phyloP scores from a whole-genome alignment of 2,888 invertebrate species.

The Cantharis flavilabris region DNA sequence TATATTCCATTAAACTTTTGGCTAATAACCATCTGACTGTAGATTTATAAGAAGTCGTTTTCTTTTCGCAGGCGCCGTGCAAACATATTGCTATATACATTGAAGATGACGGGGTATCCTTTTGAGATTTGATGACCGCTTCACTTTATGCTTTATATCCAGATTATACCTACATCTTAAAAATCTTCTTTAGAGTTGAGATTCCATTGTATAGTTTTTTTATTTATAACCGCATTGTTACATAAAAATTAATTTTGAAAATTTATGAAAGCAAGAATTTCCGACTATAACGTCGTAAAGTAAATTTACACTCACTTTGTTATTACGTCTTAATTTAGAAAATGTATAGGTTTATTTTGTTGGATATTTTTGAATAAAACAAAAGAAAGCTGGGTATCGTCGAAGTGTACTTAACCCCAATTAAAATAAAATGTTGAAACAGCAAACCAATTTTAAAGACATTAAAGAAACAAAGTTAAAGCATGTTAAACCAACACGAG shows the following conservation, averaged over 20 bases:
- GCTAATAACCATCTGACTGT: slow-evolving; percentile 50
- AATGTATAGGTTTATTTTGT: background rate
- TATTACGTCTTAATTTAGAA: background rate
- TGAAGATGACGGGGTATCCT: slow-evolving; percentile 26
- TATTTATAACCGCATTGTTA: background rate
- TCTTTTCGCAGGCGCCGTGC: slow-evolving; percentile 21
- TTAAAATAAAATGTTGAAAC: slow-evolving; percentile 17
- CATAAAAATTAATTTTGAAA: background rate
- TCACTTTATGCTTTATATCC: slow-evolving; percentile 22
- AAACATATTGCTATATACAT: slow-evolving; percentile 26
- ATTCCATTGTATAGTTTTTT: background rate
- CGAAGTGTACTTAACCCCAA: background rate
- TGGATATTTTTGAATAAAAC: background rate
- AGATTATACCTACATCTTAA: slow-evolving; percentile 15
- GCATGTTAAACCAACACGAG: slow-evolving; percentile 19
- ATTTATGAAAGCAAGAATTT: background rate
- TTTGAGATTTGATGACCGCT: slow-evolving; percentile 29
- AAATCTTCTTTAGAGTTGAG: slow-evolving; percentile 15
- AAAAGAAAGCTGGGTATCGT: background rate
- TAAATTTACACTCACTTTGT: background rate
- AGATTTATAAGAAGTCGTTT: slow-evolving; percentile 30
- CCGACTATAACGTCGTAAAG: background rate
- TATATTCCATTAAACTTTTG: slow-evolving; percentile 53
- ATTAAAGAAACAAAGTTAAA: slow-evolving; percentile 10
- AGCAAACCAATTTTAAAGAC: slow-evolving; percentile 9